Evolutionary conservation across 2,888 invertebrate species (phyloP).

Genomic region (Craniophora ligustri): DNA sequence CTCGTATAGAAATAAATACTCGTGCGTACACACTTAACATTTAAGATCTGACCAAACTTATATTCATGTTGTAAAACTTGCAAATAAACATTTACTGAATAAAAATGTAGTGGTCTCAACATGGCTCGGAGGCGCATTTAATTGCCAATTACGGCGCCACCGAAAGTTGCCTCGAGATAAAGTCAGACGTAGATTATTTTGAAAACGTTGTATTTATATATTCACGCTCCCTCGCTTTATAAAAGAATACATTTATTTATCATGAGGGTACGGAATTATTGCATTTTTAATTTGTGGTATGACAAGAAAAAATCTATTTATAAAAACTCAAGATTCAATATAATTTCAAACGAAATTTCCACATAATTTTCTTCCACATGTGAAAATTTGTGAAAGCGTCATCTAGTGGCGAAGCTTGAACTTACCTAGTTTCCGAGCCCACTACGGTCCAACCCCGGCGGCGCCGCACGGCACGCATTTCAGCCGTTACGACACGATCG

Average conservation of each 20-base stretch:
- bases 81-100: slow-evolving; percentile 48
- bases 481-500: slow-evolving; percentile 82
- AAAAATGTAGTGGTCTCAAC: slow-evolving; percentile 51
- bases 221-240: slow-evolving; percentile 34
- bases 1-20: no score
- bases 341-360: neutral
- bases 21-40: slow-evolving; percentile 3
- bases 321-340: no score
- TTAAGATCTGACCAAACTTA: slow-evolving; percentile 5
- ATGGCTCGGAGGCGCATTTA: slow-evolving; percentile 58
- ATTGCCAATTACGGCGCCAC: slow-evolving; percentile 69
- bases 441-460: slow-evolving; percentile 93
- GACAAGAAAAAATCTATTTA: no score
- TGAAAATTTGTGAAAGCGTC: slow-evolving; percentile 59
- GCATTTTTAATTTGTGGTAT: slow-evolving; percentile 21
- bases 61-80: slow-evolving; percentile 26
- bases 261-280: slow-evolving; percentile 36
- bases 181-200: slow-evolving; percentile 46
- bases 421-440: slow-evolving; percentile 92
- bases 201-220: slow-evolving; percentile 47
- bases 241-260: slow-evolving; percentile 20
- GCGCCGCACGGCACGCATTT: slow-evolving; percentile 86
- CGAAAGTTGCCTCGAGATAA: slow-evolving; percentile 56
- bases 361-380: neutral
- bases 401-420: slow-evolving; percentile 64